Base-by-base conservation (phyloP, 2,888 invertebrate genomes). In the Hyposoter dolosus region DNA sequence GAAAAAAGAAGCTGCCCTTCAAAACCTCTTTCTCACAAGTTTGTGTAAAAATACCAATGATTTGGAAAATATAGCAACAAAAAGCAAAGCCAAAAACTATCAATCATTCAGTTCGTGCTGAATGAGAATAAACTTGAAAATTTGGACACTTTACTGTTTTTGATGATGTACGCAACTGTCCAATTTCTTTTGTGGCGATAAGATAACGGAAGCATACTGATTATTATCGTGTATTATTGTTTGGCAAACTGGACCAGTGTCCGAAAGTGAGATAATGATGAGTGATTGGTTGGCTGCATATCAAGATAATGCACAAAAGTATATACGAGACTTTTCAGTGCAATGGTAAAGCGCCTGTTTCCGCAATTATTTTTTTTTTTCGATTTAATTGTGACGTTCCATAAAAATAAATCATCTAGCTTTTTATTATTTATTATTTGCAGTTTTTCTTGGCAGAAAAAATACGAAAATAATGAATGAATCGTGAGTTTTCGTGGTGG, bases 211-310 rank as follows among this genome's bases (percentile, higher is more conserved):
- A 28, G 4, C 23, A 28, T 5, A 56, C 7, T 12, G 56, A 56
- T 56, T 56, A 15, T 60, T 60, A 28, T 60, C 60, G 28, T 15
- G 28, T 60, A 60, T 10, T 28, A 60, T 60, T 60, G 28, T 28
- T 60, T 60, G 60, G 60, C 60, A 60, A 28, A 60, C 60, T 60
- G 60, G 60, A 60, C 28, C 60, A 60, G 28, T 28, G 60, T 28
- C 28, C 60, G 3, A 28, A 60, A 60, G 28, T 15, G 60, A 28
- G 28, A 60, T 28, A 60, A 60, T 28, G 60, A 60, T 60, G 60
- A 60, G 28, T 28, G 28, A 28, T 60, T 28, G 60, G 12, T 60
- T 60, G 28, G 60, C 60, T 60, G 60, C 60, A 60, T 15, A 60
- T 60, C 60, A 60, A 28, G 60, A 28, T 60, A 28, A 60, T 60